Percentiles rank a stretch among this genome's conserved stretches.
These are phyloP conservation scores for Contarinia nasturtii DNA, from an alignment of 1,140 invertebrate genomes.

Conservation along the genomic window DNA sequence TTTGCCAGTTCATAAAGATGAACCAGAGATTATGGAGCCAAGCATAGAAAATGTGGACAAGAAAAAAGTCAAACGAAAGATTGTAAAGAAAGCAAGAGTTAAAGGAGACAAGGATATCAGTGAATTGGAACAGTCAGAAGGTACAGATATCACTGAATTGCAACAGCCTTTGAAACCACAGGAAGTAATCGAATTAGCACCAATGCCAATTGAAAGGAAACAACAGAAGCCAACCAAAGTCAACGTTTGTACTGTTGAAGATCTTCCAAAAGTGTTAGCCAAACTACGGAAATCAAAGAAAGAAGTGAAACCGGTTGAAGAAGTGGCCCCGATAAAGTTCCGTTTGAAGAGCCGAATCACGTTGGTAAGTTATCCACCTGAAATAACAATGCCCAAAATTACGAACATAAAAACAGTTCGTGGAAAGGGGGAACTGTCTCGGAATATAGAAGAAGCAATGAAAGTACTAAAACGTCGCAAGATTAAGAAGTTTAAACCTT, in stretches of 20 bases:
- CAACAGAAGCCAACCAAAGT: constrained; percentile 21
- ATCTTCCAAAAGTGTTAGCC: constrained; percentile 13
- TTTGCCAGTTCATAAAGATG: constrained; percentile 3
- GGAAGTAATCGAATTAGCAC: constrained; percentile 15
- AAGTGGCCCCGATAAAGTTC: constrained; percentile 11
- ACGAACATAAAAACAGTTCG: constrained; percentile 12
- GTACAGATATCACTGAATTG: neutral
- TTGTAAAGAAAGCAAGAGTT: constrained; percentile 3
- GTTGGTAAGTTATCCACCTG: constrained; percentile 15
- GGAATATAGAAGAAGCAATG: constrained; percentile 22
- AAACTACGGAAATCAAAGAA: constrained; percentile 11
- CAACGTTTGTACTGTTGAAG: constrained; percentile 14
- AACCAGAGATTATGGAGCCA: too few species aligned
- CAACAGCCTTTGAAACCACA: constrained; percentile 6
- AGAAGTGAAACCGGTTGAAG: neutral
- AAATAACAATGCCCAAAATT: constrained; percentile 9
- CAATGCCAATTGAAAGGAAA: constrained; percentile 17
- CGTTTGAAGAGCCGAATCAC: constrained; percentile 18
- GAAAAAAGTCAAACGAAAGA: constrained; percentile 17
- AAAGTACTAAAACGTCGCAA: constrained; percentile 17
- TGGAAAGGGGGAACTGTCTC: constrained; percentile 16
- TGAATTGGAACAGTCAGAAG: constrained; percentile 11
- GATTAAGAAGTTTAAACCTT: constrained; percentile 14
- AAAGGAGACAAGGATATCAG: constrained; percentile 9
- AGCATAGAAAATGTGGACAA: constrained; percentile 10